phyloP scores from a whole-genome alignment of 35 echinoderm and acorn worm genomes.

The Heliocidaris tuberculata region DNA sequence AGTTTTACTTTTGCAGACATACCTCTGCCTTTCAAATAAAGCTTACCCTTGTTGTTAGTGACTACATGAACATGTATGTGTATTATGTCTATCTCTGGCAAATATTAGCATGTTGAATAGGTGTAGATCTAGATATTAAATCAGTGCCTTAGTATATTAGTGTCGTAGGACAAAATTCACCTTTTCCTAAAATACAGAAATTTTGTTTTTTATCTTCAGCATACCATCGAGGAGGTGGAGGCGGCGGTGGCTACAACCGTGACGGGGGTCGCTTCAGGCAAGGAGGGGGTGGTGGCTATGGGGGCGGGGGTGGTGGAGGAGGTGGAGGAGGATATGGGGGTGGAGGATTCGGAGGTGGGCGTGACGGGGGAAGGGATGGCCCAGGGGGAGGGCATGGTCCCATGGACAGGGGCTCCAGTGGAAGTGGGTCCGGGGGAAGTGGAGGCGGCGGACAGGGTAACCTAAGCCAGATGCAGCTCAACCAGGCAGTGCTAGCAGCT shows the following conservation, averaged over 20 bases:
- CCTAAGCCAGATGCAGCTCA: constrained; percentile 37
- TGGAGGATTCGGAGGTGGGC: not conserved
- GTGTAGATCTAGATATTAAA: not conserved
- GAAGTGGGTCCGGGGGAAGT: not conserved
- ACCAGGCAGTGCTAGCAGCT: constrained; percentile 29
- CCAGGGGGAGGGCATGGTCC: not conserved
- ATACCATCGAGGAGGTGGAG: constrained; percentile 18
- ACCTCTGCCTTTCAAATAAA: too few relatives aligned
- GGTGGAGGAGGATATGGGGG: not conserved
- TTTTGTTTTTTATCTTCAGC: not conserved
- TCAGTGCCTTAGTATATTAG: not conserved
- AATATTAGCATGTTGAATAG: too few relatives aligned
- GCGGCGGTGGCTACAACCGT: not conserved
- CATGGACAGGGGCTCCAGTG: not conserved
- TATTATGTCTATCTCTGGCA: too few relatives aligned
- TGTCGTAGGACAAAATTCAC: not conserved
- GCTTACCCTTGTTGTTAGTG: too few relatives aligned
- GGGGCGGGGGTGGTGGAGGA: not conserved
- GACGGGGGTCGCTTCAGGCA: constrained; percentile 18
- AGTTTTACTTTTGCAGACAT: too few relatives aligned
- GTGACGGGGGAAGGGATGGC: not conserved
- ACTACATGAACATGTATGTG: too few relatives aligned
- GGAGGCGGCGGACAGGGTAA: constrained; percentile 31
- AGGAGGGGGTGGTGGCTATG: constrained; percentile 14
- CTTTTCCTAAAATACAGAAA: not conserved